Evolutionary conservation across 1,140 invertebrate species (phyloP), one percentile per base, ranked within the genome.

Genomic region (Zaprionus capensis): DNA sequence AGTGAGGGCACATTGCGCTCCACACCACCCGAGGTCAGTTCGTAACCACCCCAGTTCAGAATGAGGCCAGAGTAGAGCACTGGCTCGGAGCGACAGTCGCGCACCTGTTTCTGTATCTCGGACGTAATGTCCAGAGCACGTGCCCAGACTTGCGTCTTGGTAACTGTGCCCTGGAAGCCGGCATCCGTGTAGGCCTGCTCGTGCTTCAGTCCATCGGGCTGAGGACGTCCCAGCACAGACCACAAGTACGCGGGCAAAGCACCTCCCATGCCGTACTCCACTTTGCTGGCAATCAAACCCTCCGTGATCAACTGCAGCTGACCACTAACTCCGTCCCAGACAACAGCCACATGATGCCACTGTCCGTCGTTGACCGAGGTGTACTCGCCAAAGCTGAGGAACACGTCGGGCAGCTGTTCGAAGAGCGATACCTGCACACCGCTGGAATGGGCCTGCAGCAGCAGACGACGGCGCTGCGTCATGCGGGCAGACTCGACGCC

Each of bases 331-430:
- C 97, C 97, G 78, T 97, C 96, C 98, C 98, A 99, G 15, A 98
- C 96, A 24, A 99, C 94, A 17, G 98, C 97, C 17, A 99, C 95
- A 91, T 99, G 98, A 94, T 99, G 98, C 98, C 98, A 99, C 91
- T 98, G 97, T 11, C 98, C 98, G 88, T 99, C 98, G 82, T 98
- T 99, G 22, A 99, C 96, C 0, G 97, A 98, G 4, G 98, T 97
- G 79, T 97, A 98, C 91, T 98, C 97, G 61, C 96, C 95, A 93
- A 98, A 99, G 82, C 96, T 97, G 20, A 98, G 93, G 93, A 97
- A 98, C n/a, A 98, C 96, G 90, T 98, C 97, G 93, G 97, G 97
- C 2, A 97, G 92, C 81, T 98, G 97, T 31, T 96, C 95, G 94
- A 99, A 98, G 2, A 99, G 93, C 1, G 97, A 97, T 14, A 99